Conservation (phyloP, 2,888 invertebrate genomes). For the Andrena dorsata region DNA sequence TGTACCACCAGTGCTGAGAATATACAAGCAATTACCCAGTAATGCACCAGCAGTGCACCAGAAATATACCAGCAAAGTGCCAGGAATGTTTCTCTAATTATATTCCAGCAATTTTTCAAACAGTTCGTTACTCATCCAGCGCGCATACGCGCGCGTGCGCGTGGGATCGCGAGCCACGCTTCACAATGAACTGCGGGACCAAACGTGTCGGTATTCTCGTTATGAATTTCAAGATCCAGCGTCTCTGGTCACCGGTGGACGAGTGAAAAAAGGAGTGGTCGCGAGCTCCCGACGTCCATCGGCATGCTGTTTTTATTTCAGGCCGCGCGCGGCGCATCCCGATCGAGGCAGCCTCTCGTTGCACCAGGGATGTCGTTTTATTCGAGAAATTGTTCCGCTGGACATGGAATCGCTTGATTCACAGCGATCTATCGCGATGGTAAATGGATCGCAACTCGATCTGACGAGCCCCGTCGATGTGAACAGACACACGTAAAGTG, state of each 20-base stretch:
- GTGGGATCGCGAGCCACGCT: constrained; percentile 10
- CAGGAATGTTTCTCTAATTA: background rate
- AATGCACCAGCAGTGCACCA: too few relatives aligned
- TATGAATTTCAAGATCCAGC: constrained; percentile 52
- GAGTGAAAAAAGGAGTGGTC: constrained; percentile 41
- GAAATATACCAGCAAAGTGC: background rate
- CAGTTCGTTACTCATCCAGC: too few relatives aligned
- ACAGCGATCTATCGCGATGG: background rate
- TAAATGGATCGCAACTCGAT: background rate
- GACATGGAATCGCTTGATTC: constrained; percentile 18
- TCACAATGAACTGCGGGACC: constrained; percentile 15
- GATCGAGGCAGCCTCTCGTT: constrained; percentile 28
- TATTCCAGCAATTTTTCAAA: constrained; percentile 1
- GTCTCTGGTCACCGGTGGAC: constrained; percentile 21
- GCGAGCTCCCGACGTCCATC: constrained; percentile 33
- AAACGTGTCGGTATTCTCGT: constrained; percentile 47
- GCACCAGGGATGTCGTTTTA: constrained; percentile 23
- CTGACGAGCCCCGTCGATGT: background rate
- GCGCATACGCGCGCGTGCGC: constrained; percentile 3
- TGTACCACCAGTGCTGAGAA: too few relatives aligned
- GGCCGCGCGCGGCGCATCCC: constrained; percentile 28
- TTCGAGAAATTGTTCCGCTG: constrained; percentile 20
- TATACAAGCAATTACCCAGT: too few relatives aligned
- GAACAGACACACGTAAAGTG: too few relatives aligned
- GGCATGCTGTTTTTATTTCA: constrained; percentile 35